Evolutionary conservation across 2,888 invertebrate genomes (phyloP), one percentile per base, ranked within the genome.

Genomic region (Volucella zonaria): DNA sequence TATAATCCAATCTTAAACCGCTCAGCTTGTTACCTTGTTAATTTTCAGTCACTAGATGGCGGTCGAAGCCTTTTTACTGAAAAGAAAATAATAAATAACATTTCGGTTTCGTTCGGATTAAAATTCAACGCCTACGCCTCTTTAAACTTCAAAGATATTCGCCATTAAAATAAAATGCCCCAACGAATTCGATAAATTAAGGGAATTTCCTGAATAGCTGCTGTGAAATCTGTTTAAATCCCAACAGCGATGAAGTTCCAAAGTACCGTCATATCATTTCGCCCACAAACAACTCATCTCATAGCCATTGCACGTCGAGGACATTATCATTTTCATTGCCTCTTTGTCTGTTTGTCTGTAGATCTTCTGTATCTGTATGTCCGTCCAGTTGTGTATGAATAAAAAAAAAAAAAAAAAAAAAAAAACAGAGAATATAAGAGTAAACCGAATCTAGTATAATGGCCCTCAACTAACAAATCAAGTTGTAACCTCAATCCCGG

Each of bases 401-500:
- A 68, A 68, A 52, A 10, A 42, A 61, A 23, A 15, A 12, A 23
- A 54, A 15, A 68, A 68, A 52, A 10, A 42, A 61, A 23, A 15
- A 12, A 23, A 54, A 15, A n/a, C 42, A 51, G 47, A 76, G 23
- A 61, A 54, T 74, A 43, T 56, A 42, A 58, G 15, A 40, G n/a
- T 47, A 73, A 40, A 56, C 49, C 61, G 40, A 61, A 66, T 56
- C 31, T 38, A 62, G 67, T 73, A 70, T 67, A 85, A 73, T 73
- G 73, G 85, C 68, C 68, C 76, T 31, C 81, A 81, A 66, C 71
- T 54, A 73, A 85, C 85, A 85, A 85, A 85, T 85, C 85, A 85
- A 85, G 81, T 80, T 80, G 75, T 67, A 76, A 85, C 76, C 80
- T 71, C 80, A 77, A 76, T 59, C 73, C 62, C 31, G 43, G 67